Base-by-base conservation (phyloP, 2,888 invertebrate species). In the Danaus chrysippus region DNA sequence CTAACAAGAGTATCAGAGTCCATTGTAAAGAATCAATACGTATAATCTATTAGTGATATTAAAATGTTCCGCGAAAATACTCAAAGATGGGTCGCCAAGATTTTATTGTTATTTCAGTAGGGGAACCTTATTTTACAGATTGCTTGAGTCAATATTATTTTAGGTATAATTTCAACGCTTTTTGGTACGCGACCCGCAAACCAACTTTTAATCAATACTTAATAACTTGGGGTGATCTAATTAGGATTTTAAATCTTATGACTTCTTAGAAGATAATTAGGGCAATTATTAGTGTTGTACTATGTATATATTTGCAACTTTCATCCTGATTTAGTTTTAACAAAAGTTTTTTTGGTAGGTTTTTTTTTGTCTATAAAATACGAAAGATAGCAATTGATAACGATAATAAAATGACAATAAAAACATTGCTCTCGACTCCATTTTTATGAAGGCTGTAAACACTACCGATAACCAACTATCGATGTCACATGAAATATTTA, bases 21-120 rank as follows among this genome's bases (percentile, higher is more conserved):
- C 73, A 84, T 86, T 87, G 86, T 84, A 73, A 75, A 72, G 79
- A 79, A 85, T 83, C 81, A 79, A 84, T 84, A 81, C 76, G 81
- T 82, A 82, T 86, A 86, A 87, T 86, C 83, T 86, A 86, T 87
- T 87, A 86, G 82, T 79, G 78, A 84, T 84, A 84, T 86, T 83
- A 83, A 86, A 86, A 81, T 81, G 81, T 81, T 69, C 65, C 62
- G 62, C 68, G 68, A 73, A 75, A 76, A 75, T 76, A 76, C 72
- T 71, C 66, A 70, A 68, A 74, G 79, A 78, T 77, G 71, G 76
- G 75, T 67, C 72, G 72, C 66, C 69, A 67, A 74, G 75, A 76
- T 78, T 73, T 73, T 71, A 69, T 75, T 79, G 74, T 76, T 74
- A 74, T 76, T 71, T 71, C 70, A 66, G 67, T 68, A 67, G 69